Base-by-base conservation (phyloP, 2,888 invertebrate species). In the Oscheius sp. region DNA sequence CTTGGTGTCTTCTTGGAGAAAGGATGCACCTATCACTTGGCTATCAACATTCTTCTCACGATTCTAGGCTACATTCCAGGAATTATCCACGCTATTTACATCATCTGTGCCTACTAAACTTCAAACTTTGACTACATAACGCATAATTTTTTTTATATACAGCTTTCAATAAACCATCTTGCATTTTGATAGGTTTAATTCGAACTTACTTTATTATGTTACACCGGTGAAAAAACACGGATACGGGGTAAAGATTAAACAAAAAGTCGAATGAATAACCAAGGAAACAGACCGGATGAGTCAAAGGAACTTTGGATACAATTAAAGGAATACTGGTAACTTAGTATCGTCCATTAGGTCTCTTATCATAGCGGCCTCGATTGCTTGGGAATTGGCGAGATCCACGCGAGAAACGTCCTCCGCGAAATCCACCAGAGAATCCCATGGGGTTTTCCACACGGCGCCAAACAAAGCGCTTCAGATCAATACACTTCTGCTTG, bases 21-120 rank as follows among this genome's bases (percentile, higher is more conserved):
- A 44, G 80, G 80, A 32, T 80, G 78, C 70, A 70, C 66, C 47
- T 75, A 62, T n/a, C 74, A 80, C 38, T 59, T 80, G 64, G 75
- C 75, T 22, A 80, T 80, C 70, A 69, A 68, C 71, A 78, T 78
- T 56, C 73, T 80, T 20, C 75, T 80, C 62, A 80, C 80, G 22
- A 69, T 80, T 8, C 77, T 80, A 50, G 80, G 80, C 50, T 80
- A 77, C 70, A 78, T 80, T 56, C 80, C 80, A n/a, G 80, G 80
- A 50, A 73, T 78, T 62, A 78, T 80, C 56, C 69, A 78, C 68
- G 78, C 78, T 36, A 72, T 73, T 67, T 77, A 77, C 67, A 70
- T 78, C 68, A 78, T 78, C 24, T 26, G 41, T 8, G 59, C 59
- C 44, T 59, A 59, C 20, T 59, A 41, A 44, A 68, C 44, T 74